A percentile compares a stretch with the other conserved stretches of the same genome.
phyloP scores from a whole-genome alignment of 2,888 invertebrate genomes.

The Ferrisia virgata region DNA sequence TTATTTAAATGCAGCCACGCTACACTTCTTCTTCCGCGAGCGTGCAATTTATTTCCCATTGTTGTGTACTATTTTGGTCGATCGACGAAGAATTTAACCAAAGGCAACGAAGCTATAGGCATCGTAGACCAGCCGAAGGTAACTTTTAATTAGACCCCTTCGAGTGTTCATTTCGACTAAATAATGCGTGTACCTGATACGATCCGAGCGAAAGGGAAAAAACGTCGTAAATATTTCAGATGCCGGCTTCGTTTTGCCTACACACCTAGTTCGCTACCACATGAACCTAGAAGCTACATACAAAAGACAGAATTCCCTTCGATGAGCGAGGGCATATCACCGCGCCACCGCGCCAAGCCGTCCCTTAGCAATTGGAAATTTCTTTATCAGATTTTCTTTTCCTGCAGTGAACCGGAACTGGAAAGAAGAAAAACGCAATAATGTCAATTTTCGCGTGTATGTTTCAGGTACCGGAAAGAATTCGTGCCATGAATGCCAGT shows the following conservation, averaged over 20 bases:
- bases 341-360: background rate
- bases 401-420: background rate
- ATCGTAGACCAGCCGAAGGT: background rate
- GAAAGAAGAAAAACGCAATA: background rate
- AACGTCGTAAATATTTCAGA: background rate
- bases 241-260: background rate
- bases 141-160: constrained; percentile 6
- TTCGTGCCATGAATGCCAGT: constrained; percentile 89
- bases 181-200: background rate
- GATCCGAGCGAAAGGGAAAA: background rate
- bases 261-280: background rate
- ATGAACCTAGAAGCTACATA: no score
- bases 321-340: no score
- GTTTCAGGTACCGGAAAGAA: constrained; percentile 81
- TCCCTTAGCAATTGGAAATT: background rate
- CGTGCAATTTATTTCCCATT: background rate
- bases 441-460: constrained; percentile 4
- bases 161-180: background rate
- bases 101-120: background rate
- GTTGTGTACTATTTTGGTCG: background rate
- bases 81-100: background rate
- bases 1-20: no score
- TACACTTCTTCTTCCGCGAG: background rate
- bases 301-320: no score
- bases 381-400: background rate